phyloP scores from a whole-genome alignment of 2,888 invertebrate genomes.

The Tridacna crocea region DNA sequence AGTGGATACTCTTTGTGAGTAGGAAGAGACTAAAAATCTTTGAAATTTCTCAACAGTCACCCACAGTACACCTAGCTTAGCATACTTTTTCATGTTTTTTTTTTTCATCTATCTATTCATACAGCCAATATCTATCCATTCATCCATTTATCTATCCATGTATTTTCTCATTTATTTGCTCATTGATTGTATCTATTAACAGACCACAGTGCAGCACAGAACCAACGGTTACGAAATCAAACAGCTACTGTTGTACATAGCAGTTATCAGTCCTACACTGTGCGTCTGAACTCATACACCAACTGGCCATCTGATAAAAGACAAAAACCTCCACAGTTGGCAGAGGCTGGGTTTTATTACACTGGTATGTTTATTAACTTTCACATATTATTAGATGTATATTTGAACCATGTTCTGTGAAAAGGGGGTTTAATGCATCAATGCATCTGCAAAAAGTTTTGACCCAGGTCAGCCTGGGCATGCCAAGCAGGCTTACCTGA shows the following conservation, averaged over 20 bases:
- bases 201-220: not conserved
- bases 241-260: not conserved
- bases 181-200: not conserved
- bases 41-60: not conserved
- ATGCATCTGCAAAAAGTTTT: not conserved
- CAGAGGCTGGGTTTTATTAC: slow-evolving; percentile 4
- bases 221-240: not conserved
- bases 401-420: not conserved
- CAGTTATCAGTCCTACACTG: not conserved
- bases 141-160: not conserved
- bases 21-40: not conserved
- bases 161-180: not conserved
- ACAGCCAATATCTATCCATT: not conserved
- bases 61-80: not conserved
- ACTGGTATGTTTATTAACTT: not conserved
- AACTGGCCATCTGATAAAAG: slow-evolving; percentile 1
- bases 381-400: not conserved
- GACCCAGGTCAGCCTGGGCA: not conserved
- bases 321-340: slow-evolving; percentile 9
- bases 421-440: not conserved
- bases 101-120: not conserved
- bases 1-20: not conserved
- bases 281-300: not conserved
- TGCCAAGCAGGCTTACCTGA: too few species aligned
- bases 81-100: not conserved